These are phyloP conservation scores for Amphiprion percula DNA, from an alignment of 2,113 vertebrate genomes.

Conservation along the genomic window DNA sequence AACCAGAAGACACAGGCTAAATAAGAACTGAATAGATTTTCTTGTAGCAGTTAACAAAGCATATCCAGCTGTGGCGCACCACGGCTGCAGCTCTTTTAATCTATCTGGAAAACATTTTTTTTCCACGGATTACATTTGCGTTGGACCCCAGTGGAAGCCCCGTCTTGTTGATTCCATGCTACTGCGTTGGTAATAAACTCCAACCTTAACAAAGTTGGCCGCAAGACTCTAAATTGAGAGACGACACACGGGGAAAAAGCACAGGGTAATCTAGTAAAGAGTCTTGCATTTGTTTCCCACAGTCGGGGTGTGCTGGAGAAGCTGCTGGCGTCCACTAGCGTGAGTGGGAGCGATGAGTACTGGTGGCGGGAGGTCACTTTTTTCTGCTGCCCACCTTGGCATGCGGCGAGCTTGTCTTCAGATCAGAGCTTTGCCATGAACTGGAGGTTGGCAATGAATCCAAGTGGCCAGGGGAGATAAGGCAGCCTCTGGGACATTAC, in stretches of 20 bases:
- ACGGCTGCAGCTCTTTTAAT: not conserved
- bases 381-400: conserved; percentile 79
- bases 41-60: not conserved
- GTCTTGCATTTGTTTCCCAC: conserved; percentile 58
- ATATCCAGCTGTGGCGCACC: not conserved
- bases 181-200: not conserved
- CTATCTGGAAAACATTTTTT: not conserved
- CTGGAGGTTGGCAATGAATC: conserved; percentile 76
- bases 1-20: not conserved
- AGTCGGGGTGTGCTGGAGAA: conserved; percentile 39
- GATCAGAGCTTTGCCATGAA: conserved; percentile 82
- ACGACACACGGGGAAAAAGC: conserved; percentile 25
- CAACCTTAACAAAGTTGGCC: not conserved
- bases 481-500: conserved; percentile 77
- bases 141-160: not conserved
- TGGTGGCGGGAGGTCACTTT: conserved; percentile 71
- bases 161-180: not conserved
- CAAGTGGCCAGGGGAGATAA: conserved; percentile 84
- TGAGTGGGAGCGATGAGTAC: conserved; percentile 61
- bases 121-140: not conserved
- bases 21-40: rapidly evolving
- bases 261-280: conserved; percentile 55
- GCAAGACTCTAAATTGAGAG: conserved; percentile 33
- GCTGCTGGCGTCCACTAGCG: conserved; percentile 39
- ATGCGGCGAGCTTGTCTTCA: conserved; percentile 75